Percentiles rank a stretch among this genome's conserved stretches.
Conservation (phyloP, 2,888 invertebrate genomes). For the Leucophenga maculata region DNA sequence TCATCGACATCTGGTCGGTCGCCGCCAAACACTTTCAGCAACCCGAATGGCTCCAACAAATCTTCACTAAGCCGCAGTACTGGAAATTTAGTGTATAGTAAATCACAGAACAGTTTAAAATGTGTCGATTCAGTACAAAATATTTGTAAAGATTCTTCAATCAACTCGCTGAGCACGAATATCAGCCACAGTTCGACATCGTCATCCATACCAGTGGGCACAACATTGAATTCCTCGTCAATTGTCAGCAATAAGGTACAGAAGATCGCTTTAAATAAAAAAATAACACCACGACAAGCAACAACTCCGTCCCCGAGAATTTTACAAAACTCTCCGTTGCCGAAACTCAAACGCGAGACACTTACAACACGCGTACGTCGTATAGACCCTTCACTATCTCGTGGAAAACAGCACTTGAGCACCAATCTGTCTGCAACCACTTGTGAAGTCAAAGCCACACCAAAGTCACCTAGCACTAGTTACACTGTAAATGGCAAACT, state of each 20-base stretch:
- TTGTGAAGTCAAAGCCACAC: constrained; percentile 25
- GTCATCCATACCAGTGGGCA: constrained; percentile 70
- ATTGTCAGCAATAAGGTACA: constrained; percentile 44
- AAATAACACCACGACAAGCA: constrained; percentile 34
- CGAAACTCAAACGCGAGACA: constrained; percentile 73
- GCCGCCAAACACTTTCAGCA: constrained; percentile 59
- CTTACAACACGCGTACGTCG: constrained; percentile 74
- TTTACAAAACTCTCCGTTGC: constrained; percentile 69
- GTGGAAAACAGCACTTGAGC: constrained; percentile 54
- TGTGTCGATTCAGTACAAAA: constrained; percentile 76
- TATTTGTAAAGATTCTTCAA: constrained; percentile 66
- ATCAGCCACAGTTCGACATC: constrained; percentile 69
- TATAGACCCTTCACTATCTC: constrained; percentile 73
- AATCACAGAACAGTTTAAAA: constrained; percentile 69
- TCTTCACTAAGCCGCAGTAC: constrained; percentile 71
- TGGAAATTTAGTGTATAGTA: constrained; percentile 65
- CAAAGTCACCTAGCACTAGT: constrained; percentile 36
- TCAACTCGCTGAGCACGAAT: constrained; percentile 60
- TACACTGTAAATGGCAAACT: constrained; percentile 49
- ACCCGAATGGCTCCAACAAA: constrained; percentile 61
- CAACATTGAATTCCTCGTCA: constrained; percentile 65
- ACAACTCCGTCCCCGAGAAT: constrained; percentile 67
- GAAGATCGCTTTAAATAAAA: constrained; percentile 40
- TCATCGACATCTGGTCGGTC: constrained; percentile 59
- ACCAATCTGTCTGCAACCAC: constrained; percentile 28